Conservation (phyloP, 2,113 vertebrate species). For the Caranx melampygus region DNA sequence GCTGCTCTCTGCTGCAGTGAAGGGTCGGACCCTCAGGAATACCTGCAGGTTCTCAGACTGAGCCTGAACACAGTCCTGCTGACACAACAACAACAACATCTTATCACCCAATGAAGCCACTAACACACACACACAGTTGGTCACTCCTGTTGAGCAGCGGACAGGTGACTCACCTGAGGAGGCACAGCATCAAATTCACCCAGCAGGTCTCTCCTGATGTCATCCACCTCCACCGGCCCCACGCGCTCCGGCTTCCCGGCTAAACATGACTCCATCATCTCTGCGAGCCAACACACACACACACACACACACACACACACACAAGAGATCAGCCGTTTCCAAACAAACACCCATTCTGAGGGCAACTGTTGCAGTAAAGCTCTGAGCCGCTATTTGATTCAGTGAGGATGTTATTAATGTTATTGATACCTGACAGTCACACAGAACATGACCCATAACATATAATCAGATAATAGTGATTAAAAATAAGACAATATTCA, state of each 20-base stretch:
- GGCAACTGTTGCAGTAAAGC: too few relatives aligned
- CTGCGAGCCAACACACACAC: not conserved
- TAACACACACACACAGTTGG: too few relatives aligned
- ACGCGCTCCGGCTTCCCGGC: slow-evolving; percentile 47
- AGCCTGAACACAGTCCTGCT: slow-evolving; percentile 7
- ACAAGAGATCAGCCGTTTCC: not conserved
- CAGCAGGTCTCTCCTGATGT: slow-evolving; percentile 66
- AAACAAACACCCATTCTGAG: not conserved
- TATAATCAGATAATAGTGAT: not conserved
- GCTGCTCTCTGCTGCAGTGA: slow-evolving; percentile 85
- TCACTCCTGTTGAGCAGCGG: too few relatives aligned
- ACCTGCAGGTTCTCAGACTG: slow-evolving; percentile 89
- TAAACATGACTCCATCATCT: slow-evolving; percentile 69
- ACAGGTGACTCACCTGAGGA: slow-evolving; percentile 33
- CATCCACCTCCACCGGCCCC: slow-evolving; percentile 60
- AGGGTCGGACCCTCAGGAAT: slow-evolving; percentile 90
- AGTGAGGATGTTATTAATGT: too few relatives aligned
- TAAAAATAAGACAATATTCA: not conserved
- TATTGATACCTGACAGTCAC: not conserved
- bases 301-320: too few relatives aligned
- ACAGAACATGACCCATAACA: not conserved
- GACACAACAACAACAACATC: not conserved
- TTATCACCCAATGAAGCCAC: not conserved
- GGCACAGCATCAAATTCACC: slow-evolving; percentile 57
- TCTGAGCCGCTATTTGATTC: not conserved